A percentile compares a stretch with the other conserved stretches of the same genome.
Conservation (phyloP, 2,888 invertebrate genomes). For the Agrypnus murinus region DNA sequence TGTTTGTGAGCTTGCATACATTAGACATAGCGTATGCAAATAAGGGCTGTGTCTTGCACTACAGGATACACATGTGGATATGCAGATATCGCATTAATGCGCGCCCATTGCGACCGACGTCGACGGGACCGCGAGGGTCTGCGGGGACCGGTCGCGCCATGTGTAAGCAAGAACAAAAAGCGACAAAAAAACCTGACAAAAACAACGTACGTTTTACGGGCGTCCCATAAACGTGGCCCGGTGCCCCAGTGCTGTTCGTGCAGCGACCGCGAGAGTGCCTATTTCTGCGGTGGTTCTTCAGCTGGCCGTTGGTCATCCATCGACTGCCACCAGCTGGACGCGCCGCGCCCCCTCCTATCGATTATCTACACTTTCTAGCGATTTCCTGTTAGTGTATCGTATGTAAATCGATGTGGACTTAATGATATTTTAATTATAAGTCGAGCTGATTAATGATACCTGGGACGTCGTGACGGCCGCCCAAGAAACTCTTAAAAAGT, state of each 20-base stretch:
- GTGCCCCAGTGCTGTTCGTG: conserved; percentile 53
- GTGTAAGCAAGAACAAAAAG: conserved; percentile 59
- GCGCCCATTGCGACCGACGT: conserved; percentile 59
- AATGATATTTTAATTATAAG: conserved; percentile 66
- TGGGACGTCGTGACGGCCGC: conserved; percentile 50
- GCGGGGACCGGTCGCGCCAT: conserved; percentile 53
- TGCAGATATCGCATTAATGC: conserved; percentile 60
- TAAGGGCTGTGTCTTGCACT: conserved; percentile 63
- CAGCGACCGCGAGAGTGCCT: conserved; percentile 51
- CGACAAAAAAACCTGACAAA: conserved; percentile 66
- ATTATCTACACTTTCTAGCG: conserved; percentile 56
- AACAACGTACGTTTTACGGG: conserved; percentile 57
- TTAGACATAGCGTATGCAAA: conserved; percentile 67
- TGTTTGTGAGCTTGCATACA: conserved; percentile 66
- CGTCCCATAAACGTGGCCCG: conserved; percentile 49
- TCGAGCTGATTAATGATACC: conserved; percentile 61
- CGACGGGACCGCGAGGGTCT: conserved; percentile 47
- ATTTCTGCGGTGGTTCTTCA: conserved; percentile 52
- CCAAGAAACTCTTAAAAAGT: conserved; percentile 36
- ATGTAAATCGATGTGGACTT: conserved; percentile 64
- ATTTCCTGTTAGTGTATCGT: conserved; percentile 58
- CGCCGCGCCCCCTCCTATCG: conserved; percentile 52
- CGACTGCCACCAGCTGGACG: conserved; percentile 56
- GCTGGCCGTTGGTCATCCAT: conserved; percentile 60
- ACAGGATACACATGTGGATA: conserved; percentile 61